Base-by-base conservation (phyloP, 2,888 invertebrate genomes). In the Nymphalis urticae region DNA sequence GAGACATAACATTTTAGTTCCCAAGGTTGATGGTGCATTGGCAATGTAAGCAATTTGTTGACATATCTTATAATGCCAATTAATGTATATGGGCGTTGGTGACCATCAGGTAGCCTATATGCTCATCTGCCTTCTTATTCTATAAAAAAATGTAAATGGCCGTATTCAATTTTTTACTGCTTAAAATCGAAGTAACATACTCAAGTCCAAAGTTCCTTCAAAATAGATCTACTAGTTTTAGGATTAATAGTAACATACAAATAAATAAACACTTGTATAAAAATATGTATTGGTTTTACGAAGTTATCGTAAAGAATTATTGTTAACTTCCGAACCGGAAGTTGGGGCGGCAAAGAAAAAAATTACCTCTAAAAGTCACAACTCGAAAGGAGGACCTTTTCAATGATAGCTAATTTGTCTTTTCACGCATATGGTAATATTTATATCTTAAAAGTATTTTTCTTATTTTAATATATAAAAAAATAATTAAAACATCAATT, bases 281-380 rank as follows among this genome's bases (percentile, higher is more conserved):
- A 58, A 58, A 59, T 58, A 64, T 60, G 58, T 64, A 72, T 70
- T 64, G 36, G 65, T 56, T 50, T 68, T 56, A 54, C 61, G 53
- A 66, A 60, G 58, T 48, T 67, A 59, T 61, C 68, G 64, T 60
- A 50, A 58, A 71, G 61, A 73, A 68, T 72, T 62, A 73, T 73
- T 73, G 72, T 62, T 69, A 62, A 62, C 72, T 73, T 76, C 75
- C 73, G 68, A 67, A 48, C 51, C 69, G 75, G 75, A 76, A 75
- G 71, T 66, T 67, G 66, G 68, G 70, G 70, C 68, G 72, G 60
- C 68, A 48, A 62, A 61, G 68, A 72, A 70, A 74, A 73, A 73
- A 72, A 74, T 66, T 72, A 69, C 68, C 58, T 62, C 64, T 56
- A 67, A 69, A 72, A 65, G 36, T 62, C 70, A 61, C 67, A 63